Evolutionary conservation across 2,797 vertebrate species (phyloP), one percentile per base, ranked within the genome.

Genomic region (Lepus townsendii): DNA sequence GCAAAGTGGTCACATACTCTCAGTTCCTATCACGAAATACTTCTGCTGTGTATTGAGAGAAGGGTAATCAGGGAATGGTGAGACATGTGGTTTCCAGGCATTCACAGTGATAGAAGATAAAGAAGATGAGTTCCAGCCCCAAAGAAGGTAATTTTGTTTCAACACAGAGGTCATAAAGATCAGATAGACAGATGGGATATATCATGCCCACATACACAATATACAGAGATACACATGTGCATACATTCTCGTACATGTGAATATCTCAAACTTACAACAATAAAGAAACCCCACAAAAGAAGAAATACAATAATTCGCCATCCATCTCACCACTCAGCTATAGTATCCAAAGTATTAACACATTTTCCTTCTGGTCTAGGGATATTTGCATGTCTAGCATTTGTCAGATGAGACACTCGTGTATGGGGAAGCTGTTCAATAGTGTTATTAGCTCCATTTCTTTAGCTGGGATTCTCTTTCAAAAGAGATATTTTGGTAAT

Each of bases 401-500:
- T 76, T 95, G 19, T 89, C 87, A 84, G 57, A 84, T 88, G 22
- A 69, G 66, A 91, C 24, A 73, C 72, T 38, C 24, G 30, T 68
- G 19, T 26, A 7, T 14, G 75, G n/a, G 82, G 65, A 75, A 71
- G 52, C 22, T 65, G 16, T 35, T 93, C 14, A n/a, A 42, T 16
- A 80, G 62, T 32, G 9, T 76, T 68, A 72, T 79, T 42, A 92
- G 22, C 85, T 19, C 10, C 71, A 35, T 79, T 65, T 75, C 71
- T 65, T 93, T 24, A 65, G 42, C 19, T 57, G 60, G 80, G 52
- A 94, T 71, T 26, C 54, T 22, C 87, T 95, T 83, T 83, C 84
- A 86, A 92, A 82, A 83, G 75, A 90, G 42, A 68, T 86, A 92
- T 91, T 97, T 89, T 93, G 79, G 82, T 92, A 87, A 57, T 35